These are phyloP conservation scores for Moxostoma hubbsi DNA, from an alignment of 2,797 vertebrate species.

Conservation along the genomic window DNA sequence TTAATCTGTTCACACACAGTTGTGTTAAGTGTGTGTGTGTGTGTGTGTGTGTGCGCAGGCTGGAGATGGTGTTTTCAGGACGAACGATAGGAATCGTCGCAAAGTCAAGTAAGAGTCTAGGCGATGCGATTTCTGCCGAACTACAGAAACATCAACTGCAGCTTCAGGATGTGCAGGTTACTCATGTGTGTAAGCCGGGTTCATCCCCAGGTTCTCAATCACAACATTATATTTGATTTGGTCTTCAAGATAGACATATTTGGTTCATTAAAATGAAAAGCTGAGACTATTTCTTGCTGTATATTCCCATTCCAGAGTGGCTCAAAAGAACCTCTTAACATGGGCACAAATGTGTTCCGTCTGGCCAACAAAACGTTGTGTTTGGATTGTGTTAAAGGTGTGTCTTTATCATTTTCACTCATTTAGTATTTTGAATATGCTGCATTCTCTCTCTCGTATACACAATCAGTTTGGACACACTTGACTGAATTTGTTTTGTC, in stretches of 20 bases:
- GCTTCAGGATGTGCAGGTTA: constrained; percentile 68
- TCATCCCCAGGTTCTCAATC: too few relatives aligned
- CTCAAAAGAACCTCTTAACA: constrained; percentile 75
- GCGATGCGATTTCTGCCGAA: constrained; percentile 76
- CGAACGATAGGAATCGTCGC: constrained; percentile 77
- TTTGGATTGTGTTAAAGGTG: constrained; percentile 82
- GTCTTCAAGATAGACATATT: too few relatives aligned
- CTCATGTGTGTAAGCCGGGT: constrained; percentile 53
- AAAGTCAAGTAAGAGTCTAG: constrained; percentile 80
- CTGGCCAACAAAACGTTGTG: constrained; percentile 85
- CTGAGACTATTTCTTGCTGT: too few relatives aligned
- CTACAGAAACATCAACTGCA: constrained; percentile 78
- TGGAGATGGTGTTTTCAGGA: constrained; percentile 66
- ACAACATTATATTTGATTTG: too few relatives aligned
- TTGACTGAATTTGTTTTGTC: neutral
- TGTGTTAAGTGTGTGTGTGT: neutral
- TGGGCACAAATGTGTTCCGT: constrained; percentile 80
- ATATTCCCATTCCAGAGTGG: constrained; percentile 76
- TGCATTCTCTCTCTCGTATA: neutral
- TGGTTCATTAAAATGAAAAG: too few relatives aligned
- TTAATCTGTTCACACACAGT: too few relatives aligned
- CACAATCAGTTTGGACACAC: neutral
- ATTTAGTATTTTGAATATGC: neutral
- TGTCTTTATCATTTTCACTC: neutral
- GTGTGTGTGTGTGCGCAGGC: neutral